Percentiles rank a stretch among this genome's conserved stretches.
Evolutionary conservation across 2,888 invertebrate species (phyloP).

Genomic region (Drosophila subquinaria): DNA sequence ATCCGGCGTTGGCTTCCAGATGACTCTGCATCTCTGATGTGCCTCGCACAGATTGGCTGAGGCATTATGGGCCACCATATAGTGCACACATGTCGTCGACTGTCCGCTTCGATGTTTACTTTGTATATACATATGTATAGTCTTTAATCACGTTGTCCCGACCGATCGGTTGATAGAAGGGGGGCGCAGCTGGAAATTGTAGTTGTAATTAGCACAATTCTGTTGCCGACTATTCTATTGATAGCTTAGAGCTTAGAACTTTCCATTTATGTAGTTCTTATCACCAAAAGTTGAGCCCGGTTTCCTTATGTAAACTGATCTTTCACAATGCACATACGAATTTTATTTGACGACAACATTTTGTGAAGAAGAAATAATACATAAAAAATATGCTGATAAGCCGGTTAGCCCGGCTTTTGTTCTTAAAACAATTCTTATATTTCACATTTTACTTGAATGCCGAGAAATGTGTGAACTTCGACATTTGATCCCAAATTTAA

Average conservation of each 20-base stretch:
- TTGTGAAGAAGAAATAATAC: slow-evolving; percentile 17
- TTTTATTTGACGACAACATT: slow-evolving; percentile 8
- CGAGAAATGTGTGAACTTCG: slow-evolving; percentile 59
- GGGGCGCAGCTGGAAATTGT: not conserved
- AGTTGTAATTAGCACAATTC: slow-evolving; percentile 59
- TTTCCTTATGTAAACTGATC: slow-evolving; percentile 36
- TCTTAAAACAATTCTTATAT: slow-evolving; percentile 39
- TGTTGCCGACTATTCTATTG: slow-evolving; percentile 47
- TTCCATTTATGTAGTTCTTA: slow-evolving; percentile 55
- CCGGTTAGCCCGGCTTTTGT: slow-evolving; percentile 53
- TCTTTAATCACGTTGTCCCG: slow-evolving; percentile 63
- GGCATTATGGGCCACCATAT: slow-evolving; percentile 49
- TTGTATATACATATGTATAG: slow-evolving; percentile 9
- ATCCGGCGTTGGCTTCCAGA: slow-evolving; percentile 67
- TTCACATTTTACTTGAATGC: slow-evolving; percentile 23
- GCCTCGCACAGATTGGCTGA: slow-evolving; percentile 59
- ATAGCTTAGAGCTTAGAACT: slow-evolving; percentile 50
- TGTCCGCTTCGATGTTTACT: slow-evolving; percentile 32
- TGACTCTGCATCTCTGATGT: slow-evolving; percentile 51
- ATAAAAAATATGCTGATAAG: slow-evolving; percentile 65
- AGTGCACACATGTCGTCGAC: slow-evolving; percentile 61
- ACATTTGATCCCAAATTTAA: slow-evolving; percentile 29
- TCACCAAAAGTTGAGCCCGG: slow-evolving; percentile 42
- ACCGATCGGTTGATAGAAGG: not conserved
- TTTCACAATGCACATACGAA: slow-evolving; percentile 9